These are phyloP conservation scores for Brachionus angularis DNA, from an alignment of 1,140 invertebrate species.

Conservation along the genomic window DNA sequence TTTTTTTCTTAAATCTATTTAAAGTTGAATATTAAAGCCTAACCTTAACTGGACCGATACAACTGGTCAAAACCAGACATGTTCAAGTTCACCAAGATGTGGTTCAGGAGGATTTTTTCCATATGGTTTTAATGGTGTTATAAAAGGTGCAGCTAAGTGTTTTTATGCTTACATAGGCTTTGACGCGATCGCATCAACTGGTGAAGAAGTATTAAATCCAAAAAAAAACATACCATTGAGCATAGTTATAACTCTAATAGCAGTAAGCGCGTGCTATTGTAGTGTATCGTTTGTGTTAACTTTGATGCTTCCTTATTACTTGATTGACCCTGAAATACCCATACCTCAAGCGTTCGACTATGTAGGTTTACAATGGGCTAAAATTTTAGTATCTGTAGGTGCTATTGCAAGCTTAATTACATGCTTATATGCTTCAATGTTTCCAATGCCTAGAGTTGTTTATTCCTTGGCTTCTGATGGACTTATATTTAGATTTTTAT, in stretches of 20 bases:
- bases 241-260: slow-evolving; percentile 47
- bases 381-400: slow-evolving; percentile 73
- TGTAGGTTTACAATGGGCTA: slow-evolving; percentile 72
- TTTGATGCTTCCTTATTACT: slow-evolving; percentile 70
- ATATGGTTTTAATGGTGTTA: slow-evolving; percentile 13
- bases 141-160: slow-evolving; percentile 37
- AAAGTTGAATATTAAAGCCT: background rate
- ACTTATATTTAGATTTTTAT: slow-evolving; percentile 50
- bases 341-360: slow-evolving; percentile 85
- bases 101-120: slow-evolving; percentile 36
- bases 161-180: slow-evolving; percentile 41
- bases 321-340: slow-evolving; percentile 77
- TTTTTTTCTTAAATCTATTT: background rate
- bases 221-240: slow-evolving; percentile 49
- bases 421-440: slow-evolving; percentile 79
- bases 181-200: slow-evolving; percentile 28
- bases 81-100: background rate
- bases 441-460: slow-evolving; percentile 85
- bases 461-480: slow-evolving; percentile 63
- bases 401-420: slow-evolving; percentile 57
- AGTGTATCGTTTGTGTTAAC: slow-evolving; percentile 47
- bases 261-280: slow-evolving; percentile 50
- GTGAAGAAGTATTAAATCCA: slow-evolving; percentile 47
- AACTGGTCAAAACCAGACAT: background rate
- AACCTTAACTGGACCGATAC: slow-evolving; percentile 8